These are phyloP conservation scores for Ceuthmochares aereus DNA, from an alignment of 2,113 vertebrate genomes.

Conservation along the genomic window DNA sequence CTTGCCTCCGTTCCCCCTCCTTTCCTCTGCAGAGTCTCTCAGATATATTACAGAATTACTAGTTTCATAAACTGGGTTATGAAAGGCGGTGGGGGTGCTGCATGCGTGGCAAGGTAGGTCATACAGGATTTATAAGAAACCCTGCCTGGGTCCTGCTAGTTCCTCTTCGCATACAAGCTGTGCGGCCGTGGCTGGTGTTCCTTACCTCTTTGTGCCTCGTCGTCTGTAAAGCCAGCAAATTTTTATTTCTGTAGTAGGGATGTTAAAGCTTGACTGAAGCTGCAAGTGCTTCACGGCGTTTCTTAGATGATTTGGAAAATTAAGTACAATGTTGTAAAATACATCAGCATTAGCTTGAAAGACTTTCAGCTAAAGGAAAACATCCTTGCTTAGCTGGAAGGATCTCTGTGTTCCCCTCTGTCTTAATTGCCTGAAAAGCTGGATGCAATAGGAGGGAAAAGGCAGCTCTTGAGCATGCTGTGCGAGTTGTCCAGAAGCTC, in stretches of 20 bases:
- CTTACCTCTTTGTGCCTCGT: background rate
- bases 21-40: constrained; percentile 38
- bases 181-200: background rate
- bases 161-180: background rate
- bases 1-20: background rate
- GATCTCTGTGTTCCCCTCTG: background rate
- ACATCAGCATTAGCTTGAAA: background rate
- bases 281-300: background rate
- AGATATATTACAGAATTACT: constrained; percentile 57
- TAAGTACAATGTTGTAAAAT: background rate
- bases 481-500: constrained; percentile 17
- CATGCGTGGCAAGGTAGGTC: constrained; percentile 23
- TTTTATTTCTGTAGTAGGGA: background rate
- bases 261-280: background rate
- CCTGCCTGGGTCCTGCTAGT: background rate
- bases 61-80: constrained; percentile 52
- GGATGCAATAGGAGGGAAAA: background rate
- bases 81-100: constrained; percentile 9
- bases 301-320: background rate
- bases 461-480: constrained; percentile 27
- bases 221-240: background rate
- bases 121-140: constrained; percentile 18
- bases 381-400: background rate
- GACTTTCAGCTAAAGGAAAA: constrained; percentile 13
- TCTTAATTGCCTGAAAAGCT: constrained; percentile 36